Percentiles rank a stretch among this genome's conserved stretches.
phyloP scores from a whole-genome alignment of 2,797 vertebrate genomes.

The Xiphorhynchus erythropygius region DNA sequence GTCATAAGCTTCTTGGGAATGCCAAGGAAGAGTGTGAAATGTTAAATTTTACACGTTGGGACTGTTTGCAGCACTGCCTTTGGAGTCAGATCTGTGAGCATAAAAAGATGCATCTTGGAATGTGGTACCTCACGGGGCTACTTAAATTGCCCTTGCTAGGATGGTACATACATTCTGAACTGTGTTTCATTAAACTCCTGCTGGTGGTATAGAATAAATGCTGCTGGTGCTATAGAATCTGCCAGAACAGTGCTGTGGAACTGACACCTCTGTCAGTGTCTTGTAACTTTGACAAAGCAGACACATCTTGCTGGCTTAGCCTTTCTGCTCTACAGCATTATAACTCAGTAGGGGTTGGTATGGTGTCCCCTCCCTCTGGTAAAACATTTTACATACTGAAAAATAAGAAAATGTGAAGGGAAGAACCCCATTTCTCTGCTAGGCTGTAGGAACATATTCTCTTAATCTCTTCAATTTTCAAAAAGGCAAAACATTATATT shows the following conservation, averaged over 20 bases:
- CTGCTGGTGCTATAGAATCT: not conserved
- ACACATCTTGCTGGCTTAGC: not conserved
- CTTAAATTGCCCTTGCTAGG: not conserved
- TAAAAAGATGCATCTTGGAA: not conserved
- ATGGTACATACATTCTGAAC: not conserved
- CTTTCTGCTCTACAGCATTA: not conserved
- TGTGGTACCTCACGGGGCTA: rapidly evolving
- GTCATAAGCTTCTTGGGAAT: not conserved
- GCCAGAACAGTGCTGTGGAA: not conserved
- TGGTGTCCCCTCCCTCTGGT: not conserved
- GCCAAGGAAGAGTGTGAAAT: not conserved
- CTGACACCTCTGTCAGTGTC: not conserved
- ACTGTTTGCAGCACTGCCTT: not conserved
- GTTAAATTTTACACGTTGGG: not conserved
- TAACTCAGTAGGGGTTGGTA: not conserved
- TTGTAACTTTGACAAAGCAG: not conserved
- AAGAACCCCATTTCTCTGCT: not conserved
- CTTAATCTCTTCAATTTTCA: not conserved
- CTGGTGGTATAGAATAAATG: not conserved
- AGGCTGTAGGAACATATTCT: not conserved
- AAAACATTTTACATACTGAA: not conserved
- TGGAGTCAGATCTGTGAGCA: not conserved
- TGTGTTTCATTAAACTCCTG: not conserved
- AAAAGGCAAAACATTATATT: not conserved
- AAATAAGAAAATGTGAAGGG: not conserved